Evolutionary conservation across 2,113 vertebrate genomes (phyloP).

Genomic region (Nematolebias whitei): DNA sequence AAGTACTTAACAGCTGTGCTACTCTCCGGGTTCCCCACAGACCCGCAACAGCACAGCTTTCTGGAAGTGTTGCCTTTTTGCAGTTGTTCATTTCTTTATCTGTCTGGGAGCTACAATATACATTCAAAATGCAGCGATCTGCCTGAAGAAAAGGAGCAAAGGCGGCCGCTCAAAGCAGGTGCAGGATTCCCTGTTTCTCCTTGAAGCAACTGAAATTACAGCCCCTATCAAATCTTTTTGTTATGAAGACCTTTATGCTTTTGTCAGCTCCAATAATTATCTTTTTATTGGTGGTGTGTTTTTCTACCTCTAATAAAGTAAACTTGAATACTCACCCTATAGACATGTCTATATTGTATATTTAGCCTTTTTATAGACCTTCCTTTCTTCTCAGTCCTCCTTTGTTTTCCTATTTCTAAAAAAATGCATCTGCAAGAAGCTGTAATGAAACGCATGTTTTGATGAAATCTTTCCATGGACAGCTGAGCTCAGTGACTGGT

Average conservation of each 20-base stretch:
- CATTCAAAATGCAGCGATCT: slow-evolving; percentile 23
- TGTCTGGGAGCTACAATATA: slow-evolving; percentile 34
- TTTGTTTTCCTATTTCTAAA: background rate
- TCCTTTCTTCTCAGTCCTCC: background rate
- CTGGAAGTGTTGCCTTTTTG: slow-evolving; percentile 61
- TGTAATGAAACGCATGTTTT: slow-evolving; percentile 20
- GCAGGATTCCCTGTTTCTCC: background rate
- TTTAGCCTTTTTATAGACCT: too few species aligned
- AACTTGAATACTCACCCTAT: background rate
- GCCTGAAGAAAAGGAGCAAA: slow-evolving; percentile 14
- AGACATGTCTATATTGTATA: background rate
- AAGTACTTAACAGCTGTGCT: slow-evolving; percentile 79
- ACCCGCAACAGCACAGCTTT: slow-evolving; percentile 54
- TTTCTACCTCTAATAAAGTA: too few species aligned
- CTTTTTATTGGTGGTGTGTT: background rate
- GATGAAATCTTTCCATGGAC: slow-evolving; percentile 29
- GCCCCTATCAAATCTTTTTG: background rate
- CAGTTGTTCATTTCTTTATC: slow-evolving; percentile 62
- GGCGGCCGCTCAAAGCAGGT: slow-evolving; percentile 7
- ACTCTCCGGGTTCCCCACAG: slow-evolving; percentile 61
- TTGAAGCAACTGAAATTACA: slow-evolving; percentile 9
- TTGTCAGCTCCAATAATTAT: background rate
- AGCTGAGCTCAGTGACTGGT: slow-evolving; percentile 45
- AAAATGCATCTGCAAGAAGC: slow-evolving; percentile 14
- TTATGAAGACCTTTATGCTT: background rate